These are phyloP conservation scores for Morpho helenor DNA, from an alignment of 2,888 invertebrate genomes.

Conservation along the genomic window DNA sequence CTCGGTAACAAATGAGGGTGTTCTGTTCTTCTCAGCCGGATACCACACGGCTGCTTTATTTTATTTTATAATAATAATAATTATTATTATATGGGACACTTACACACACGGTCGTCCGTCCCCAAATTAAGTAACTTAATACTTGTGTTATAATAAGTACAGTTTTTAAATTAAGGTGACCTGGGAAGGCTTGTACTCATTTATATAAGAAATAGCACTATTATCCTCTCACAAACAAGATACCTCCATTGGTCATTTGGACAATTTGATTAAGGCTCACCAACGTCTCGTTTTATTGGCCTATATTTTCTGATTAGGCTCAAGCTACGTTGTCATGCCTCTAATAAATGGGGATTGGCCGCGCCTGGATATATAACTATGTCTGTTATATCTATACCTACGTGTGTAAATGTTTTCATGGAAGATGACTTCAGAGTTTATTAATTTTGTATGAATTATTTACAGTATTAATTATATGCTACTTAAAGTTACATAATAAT, in stretches of 20 bases:
- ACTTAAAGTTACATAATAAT: too few relatives aligned
- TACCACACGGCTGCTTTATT: too few relatives aligned
- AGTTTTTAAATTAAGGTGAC: too few relatives aligned
- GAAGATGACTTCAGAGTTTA: too few relatives aligned
- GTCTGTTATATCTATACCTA: background rate
- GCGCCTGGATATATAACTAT: slow-evolving; percentile 23
- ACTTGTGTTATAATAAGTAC: too few relatives aligned
- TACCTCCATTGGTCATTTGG: slow-evolving; percentile 51
- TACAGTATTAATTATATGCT: background rate
- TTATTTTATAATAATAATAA: too few relatives aligned
- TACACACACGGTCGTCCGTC: too few relatives aligned
- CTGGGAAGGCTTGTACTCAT: too few relatives aligned
- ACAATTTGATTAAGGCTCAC: slow-evolving; percentile 69
- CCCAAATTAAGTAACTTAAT: too few relatives aligned
- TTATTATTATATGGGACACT: too few relatives aligned
- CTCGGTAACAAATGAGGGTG: too few relatives aligned
- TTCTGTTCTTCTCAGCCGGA: too few relatives aligned
- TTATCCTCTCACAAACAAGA: slow-evolving; percentile 23
- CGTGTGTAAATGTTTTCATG: background rate
- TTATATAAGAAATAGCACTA: slow-evolving; percentile 3
- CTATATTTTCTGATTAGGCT: slow-evolving; percentile 74
- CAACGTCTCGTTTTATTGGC: slow-evolving; percentile 68
- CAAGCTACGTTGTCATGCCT: slow-evolving; percentile 37
- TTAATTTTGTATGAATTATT: background rate
- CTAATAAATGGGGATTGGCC: slow-evolving; percentile 42